Evolutionary conservation across 2,888 invertebrate genomes (phyloP), one percentile per base, ranked within the genome.

Genomic region (Cerastoderma edule): DNA sequence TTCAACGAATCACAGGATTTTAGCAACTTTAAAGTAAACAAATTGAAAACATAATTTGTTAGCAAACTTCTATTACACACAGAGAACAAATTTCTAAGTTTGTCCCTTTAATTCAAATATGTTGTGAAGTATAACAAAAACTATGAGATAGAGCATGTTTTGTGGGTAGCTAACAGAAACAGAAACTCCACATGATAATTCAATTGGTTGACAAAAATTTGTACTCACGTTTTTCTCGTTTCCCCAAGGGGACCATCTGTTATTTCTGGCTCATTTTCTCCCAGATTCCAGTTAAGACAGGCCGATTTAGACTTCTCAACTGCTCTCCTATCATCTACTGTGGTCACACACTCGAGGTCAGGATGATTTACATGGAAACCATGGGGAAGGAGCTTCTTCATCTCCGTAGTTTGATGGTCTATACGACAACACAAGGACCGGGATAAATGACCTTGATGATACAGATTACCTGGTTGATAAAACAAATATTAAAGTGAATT

Each of bases 401-500:
- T 73, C 2, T 78, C 78, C 10, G 88, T 83, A 19, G 80, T 83
- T 46, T 86, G 84, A 30, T 86, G 84, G 67, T 88, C 86, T 24
- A 92, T 75, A 56, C 93, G 91, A 80, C 93, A 93, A 80, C 93
- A 93, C 28, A 93, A 86, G 30, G 93, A 92, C 48, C 93, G 85
- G 39, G 92, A 87, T 75, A 93, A 82, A 80, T 93, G 93, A 32
- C 92, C 92, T 66, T 91, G 91, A 82, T 92, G 90, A 83, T 89
- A 93, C 44, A 93, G 86, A 64, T 89, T 89, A 28, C 93, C 93
- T 92, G 72, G 2, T 75, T 67, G 27, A 53, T 48, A 66, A 46
- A n/a, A n/a, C n/a, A n/a, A n/a, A 60, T 60, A 22, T 53, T 22
- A 53, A 53, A 53, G 6, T 19, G 13, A 19, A 53, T 53, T 53